Base-by-base conservation (phyloP, 2,797 vertebrate genomes). In the Bucorvus abyssinicus region DNA sequence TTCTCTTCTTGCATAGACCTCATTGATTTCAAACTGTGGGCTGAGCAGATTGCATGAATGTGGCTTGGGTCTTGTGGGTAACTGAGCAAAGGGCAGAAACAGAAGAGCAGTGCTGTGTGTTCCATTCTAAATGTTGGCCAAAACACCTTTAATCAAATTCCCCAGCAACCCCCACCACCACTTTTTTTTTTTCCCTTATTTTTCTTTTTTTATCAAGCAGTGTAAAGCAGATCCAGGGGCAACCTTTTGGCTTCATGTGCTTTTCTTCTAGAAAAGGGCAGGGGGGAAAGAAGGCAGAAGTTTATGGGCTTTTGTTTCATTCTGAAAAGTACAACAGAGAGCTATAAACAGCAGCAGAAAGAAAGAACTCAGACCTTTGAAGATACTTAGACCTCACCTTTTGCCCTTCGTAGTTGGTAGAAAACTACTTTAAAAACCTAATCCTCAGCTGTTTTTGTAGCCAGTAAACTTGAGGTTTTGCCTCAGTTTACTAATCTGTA, bases 11-110 rank as follows among this genome's bases (percentile, higher is more conserved):
- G 87, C 89, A 92, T 84, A 78, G 75, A 30, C 30, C 70, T 93
- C 94, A 87, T 90, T 80, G 93, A 95, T 93, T 93, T 76, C 73
- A 64, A 77, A 56, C 88, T 93, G 80, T 63, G 92, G 70, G 59
- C 59, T 89, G 77, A 76, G 74, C 23, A 94, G 81, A 76, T 81
- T 73, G 83, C 63, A 60, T 69, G 65, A 79, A 60, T 53, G 80
- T 69, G 52, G 87, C 38, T 85, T 86, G 69, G n/a, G 52, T 74
- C 64, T 76, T 91, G 77, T 36, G 68, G 30, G 10, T 77, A 90
- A 57, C 52, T 16, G 36, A 90, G 70, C 75, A 95, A 90, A 96
- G 59, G 73, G 65, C 67, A 84, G 81, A 70, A 90, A 70, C 14
- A 57, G 53, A 71, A 52, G 34, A 78, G 34, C 38, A 42, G 19